A percentile compares a stretch with the other conserved stretches of the same genome.
Conservation (phyloP, 2,113 vertebrate species). For the Bostrychus sinensis region DNA sequence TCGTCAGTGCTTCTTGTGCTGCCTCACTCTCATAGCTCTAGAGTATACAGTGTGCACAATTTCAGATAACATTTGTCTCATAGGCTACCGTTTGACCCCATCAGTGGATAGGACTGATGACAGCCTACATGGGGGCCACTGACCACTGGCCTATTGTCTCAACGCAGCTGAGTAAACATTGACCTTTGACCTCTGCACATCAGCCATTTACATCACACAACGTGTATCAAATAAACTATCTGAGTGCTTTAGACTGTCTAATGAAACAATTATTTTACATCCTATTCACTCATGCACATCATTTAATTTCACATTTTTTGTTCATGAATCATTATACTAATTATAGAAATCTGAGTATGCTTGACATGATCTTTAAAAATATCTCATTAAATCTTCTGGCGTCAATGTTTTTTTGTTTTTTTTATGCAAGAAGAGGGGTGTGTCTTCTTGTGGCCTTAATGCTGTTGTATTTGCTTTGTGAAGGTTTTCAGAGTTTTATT, state of each 20-base stretch:
- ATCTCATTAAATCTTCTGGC: not conserved
- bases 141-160: conserved; percentile 40
- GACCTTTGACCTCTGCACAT: conserved; percentile 25
- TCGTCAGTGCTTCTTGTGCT: conserved; percentile 38
- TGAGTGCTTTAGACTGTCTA: not conserved
- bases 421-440: not conserved
- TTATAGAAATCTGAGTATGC: not conserved
- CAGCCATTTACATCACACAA: conserved; percentile 2
- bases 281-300: conserved; percentile 33
- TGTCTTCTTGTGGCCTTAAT: too few relatives aligned
- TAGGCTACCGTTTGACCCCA: conserved; percentile 44
- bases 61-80: conserved; percentile 75
- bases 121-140: conserved; percentile 20
- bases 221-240: not conserved
- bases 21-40: conserved; percentile 30
- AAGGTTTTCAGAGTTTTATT: not conserved
- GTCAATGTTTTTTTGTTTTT: not conserved
- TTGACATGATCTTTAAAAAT: not conserved
- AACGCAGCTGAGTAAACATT: conserved; percentile 15
- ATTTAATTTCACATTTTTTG: conserved; percentile 29
- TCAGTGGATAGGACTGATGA: conserved; percentile 34
- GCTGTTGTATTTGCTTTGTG: not conserved
- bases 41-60: conserved; percentile 67
- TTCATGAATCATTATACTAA: conserved; percentile 30
- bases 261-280: not conserved